These are phyloP conservation scores for Peromyscus maniculatus DNA, from an alignment of 2,113 vertebrate genomes.

Conservation along the genomic window DNA sequence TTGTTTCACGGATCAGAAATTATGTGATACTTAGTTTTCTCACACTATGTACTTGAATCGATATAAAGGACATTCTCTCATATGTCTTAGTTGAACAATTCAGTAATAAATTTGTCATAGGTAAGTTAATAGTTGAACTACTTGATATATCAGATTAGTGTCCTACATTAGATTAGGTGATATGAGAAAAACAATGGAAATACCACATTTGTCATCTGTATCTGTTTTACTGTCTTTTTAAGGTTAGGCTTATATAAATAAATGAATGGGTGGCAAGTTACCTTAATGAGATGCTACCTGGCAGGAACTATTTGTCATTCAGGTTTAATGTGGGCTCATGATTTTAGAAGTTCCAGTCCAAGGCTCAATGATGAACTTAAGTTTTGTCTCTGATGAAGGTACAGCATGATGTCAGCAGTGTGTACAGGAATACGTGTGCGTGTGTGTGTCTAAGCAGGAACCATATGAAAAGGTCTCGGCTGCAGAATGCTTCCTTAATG, in stretches of 20 bases:
- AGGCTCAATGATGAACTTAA: too few relatives aligned
- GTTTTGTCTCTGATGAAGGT: not conserved
- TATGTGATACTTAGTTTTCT: not conserved
- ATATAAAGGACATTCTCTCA: not conserved
- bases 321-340: not conserved
- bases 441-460: not conserved
- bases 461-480: not conserved
- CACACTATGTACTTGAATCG: not conserved
- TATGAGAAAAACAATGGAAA: not conserved
- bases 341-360: too few relatives aligned
- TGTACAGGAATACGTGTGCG: not conserved
- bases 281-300: too few relatives aligned
- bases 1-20: not conserved
- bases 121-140: not conserved
- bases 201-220: not conserved
- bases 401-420: accelerated
- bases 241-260: not conserved
- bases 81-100: not conserved
- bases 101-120: not conserved
- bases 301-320: not conserved
- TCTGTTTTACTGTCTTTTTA: not conserved
- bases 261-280: not conserved
- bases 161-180: too few relatives aligned
- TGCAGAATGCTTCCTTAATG: not conserved
- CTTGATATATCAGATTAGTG: not conserved